Conservation (phyloP, 2,888 invertebrate species). For the Beris morrisii region DNA sequence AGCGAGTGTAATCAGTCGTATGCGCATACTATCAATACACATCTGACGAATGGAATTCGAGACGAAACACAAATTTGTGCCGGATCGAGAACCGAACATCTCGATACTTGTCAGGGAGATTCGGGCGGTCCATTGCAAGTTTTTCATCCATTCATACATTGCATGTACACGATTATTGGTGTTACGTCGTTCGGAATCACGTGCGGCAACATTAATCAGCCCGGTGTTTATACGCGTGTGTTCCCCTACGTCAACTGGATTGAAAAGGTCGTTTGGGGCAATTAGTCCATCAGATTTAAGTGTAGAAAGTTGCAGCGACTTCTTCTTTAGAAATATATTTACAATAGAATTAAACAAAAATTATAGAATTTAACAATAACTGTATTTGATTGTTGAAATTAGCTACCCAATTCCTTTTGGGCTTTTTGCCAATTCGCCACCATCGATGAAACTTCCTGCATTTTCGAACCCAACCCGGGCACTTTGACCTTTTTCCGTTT, state of each 20-base stretch:
- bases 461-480: conserved; percentile 65
- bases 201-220: conserved; percentile 50
- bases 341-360: too few relatives aligned
- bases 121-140: conserved; percentile 62
- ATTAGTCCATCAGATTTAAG: too few relatives aligned
- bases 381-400: not conserved
- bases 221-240: conserved; percentile 62
- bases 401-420: conserved; percentile 58
- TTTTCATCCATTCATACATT: conserved; percentile 42
- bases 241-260: conserved; percentile 60
- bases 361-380: too few relatives aligned
- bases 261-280: conserved; percentile 58
- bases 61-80: conserved; percentile 35
- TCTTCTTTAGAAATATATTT: too few relatives aligned
- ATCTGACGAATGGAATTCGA: conserved; percentile 28
- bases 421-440: conserved; percentile 75
- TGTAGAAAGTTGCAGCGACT: too few relatives aligned
- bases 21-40: not conserved
- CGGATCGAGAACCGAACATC: conserved; percentile 18
- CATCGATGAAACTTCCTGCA: conserved; percentile 68
- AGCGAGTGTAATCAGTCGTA: conserved; percentile 16
- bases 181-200: conserved; percentile 54
- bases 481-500: conserved; percentile 52
- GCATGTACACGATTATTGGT: conserved; percentile 55
- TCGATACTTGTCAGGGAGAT: conserved; percentile 55